These are phyloP conservation scores for Pardosa pseudoannulata DNA, from an alignment of 2,888 invertebrate genomes.

Conservation along the genomic window DNA sequence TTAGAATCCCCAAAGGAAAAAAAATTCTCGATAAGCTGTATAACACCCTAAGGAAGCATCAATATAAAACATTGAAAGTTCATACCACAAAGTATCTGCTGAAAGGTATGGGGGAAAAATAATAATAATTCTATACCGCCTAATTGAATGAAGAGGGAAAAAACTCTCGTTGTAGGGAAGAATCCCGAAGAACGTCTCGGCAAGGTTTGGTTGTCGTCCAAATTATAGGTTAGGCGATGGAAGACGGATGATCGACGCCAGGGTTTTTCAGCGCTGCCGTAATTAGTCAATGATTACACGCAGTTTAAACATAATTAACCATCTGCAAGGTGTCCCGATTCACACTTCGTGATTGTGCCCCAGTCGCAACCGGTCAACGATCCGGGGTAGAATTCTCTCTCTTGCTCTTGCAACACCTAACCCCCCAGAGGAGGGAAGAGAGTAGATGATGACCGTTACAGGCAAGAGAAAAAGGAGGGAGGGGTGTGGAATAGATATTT, in stretches of 20 bases:
- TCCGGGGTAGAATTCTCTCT: neutral
- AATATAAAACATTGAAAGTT: neutral
- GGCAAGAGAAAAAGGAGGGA: neutral
- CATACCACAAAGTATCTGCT: constrained; percentile 8
- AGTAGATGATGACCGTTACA: neutral
- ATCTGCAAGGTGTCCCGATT: constrained; percentile 69
- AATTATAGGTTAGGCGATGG: constrained; percentile 60
- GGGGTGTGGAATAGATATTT: neutral
- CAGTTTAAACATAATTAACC: constrained; percentile 73
- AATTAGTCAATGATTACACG: constrained; percentile 72
- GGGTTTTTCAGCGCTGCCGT: constrained; percentile 69
- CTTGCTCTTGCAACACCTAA: constrained; percentile 45
- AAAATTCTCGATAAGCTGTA: too few relatives aligned
- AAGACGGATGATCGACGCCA: constrained; percentile 69
- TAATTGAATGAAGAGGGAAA: neutral
- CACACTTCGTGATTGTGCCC: constrained; percentile 60
- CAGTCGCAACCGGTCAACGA: constrained; percentile 50
- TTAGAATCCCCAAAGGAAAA: too few relatives aligned
- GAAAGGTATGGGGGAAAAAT: neutral
- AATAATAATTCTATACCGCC: neutral
- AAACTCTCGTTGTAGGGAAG: neutral
- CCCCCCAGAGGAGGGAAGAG: neutral
- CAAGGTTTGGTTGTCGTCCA: constrained; percentile 46
- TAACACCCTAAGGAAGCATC: neutral
- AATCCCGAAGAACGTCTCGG: neutral